Evolutionary conservation across 2,113 vertebrate genomes (phyloP).

Genomic region (Ophiodon elongatus): DNA sequence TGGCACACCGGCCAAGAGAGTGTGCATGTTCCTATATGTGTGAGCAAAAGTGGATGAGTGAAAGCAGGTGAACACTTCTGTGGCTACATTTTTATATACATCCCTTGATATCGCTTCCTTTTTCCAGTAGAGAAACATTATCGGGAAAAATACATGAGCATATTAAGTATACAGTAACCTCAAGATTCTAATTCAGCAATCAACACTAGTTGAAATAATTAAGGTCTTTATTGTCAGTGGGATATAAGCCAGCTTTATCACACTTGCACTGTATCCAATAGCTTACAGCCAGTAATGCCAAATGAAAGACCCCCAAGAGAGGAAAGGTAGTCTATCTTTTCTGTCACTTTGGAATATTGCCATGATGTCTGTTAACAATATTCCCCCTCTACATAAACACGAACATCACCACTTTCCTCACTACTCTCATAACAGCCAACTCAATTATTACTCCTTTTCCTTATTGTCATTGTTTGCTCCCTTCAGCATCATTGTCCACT

Average conservation of each 20-base stretch:
- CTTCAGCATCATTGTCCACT: background rate
- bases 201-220: slow-evolving; percentile 32
- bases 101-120: background rate
- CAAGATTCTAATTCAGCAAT: slow-evolving; percentile 17
- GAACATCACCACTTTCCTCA: background rate
- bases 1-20: slow-evolving; percentile 70
- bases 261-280: slow-evolving; percentile 45
- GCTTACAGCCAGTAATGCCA: slow-evolving; percentile 32
- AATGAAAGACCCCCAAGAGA: slow-evolving; percentile 64
- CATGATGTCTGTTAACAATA: slow-evolving; percentile 24
- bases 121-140: background rate
- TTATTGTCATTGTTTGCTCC: slow-evolving; percentile 10
- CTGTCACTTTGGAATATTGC: slow-evolving; percentile 49
- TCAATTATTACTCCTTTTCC: background rate
- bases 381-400: slow-evolving; percentile 27
- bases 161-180: slow-evolving; percentile 5
- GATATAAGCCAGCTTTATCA: slow-evolving; percentile 50
- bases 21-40: slow-evolving; percentile 37
- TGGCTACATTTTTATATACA: slow-evolving; percentile 31
- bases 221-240: slow-evolving; percentile 33
- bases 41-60: slow-evolving; percentile 30
- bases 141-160: slow-evolving; percentile 1
- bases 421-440: background rate
- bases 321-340: slow-evolving; percentile 35
- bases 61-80: slow-evolving; percentile 28